Evolutionary conservation across 1,140 invertebrate species (phyloP).

Genomic region (Diorhabda sublineata): DNA sequence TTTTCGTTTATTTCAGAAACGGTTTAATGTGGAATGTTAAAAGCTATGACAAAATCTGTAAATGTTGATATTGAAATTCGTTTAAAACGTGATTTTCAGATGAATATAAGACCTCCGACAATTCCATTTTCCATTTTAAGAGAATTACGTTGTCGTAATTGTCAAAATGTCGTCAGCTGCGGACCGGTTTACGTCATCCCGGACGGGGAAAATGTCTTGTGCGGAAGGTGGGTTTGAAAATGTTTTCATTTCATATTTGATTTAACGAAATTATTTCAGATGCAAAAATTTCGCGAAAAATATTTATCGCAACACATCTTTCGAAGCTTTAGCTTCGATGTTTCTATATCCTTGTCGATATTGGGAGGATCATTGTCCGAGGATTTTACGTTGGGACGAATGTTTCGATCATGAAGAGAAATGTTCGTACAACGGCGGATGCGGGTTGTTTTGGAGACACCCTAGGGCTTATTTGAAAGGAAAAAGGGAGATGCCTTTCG

Average conservation of each 20-base stretch:
- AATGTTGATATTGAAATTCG: too few relatives aligned
- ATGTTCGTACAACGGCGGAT: slow-evolving; percentile 35
- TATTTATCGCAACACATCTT: slow-evolving; percentile 29
- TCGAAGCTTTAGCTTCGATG: slow-evolving; percentile 37
- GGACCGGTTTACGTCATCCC: slow-evolving; percentile 36
- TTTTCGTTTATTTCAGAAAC: too few relatives aligned
- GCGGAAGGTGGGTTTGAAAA: slow-evolving; percentile 31
- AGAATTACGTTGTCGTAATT: slow-evolving; percentile 33
- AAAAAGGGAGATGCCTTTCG: slow-evolving; percentile 29
- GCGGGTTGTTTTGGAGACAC: slow-evolving; percentile 29
- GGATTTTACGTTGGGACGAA: slow-evolving; percentile 36
- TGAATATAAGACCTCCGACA: slow-evolving; percentile 17
- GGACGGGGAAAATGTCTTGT: slow-evolving; percentile 31
- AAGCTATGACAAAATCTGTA: too few relatives aligned
- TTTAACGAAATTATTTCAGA: background rate
- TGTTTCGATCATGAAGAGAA: slow-evolving; percentile 35
- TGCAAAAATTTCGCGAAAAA: slow-evolving; percentile 11
- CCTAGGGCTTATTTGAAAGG: slow-evolving; percentile 35
- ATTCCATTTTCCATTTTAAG: slow-evolving; percentile 27
- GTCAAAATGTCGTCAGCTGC: slow-evolving; percentile 35
- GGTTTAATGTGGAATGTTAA: too few relatives aligned
- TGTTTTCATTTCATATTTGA: background rate
- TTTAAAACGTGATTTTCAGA: slow-evolving; percentile 15
- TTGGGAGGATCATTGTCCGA: slow-evolving; percentile 37
- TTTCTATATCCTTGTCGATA: slow-evolving; percentile 42